Evolutionary conservation across 2,888 invertebrate genomes (phyloP).

Genomic region (Polymixis lichenea): DNA sequence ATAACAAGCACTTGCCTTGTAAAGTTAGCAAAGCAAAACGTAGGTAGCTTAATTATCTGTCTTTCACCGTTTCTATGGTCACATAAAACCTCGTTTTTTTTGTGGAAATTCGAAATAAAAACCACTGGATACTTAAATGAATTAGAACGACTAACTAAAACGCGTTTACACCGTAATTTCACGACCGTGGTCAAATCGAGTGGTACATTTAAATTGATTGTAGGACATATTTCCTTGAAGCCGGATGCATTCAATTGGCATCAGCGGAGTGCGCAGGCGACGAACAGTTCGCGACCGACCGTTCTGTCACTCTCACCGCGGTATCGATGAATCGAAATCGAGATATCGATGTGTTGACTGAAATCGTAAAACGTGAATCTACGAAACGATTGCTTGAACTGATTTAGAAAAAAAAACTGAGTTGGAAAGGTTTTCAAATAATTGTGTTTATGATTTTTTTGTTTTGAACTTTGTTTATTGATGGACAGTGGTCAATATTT

Average conservation of each 20-base stretch:
- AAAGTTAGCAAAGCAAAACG: background rate
- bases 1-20: background rate
- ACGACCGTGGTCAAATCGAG: slow-evolving; percentile 85
- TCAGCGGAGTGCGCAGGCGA: slow-evolving; percentile 80
- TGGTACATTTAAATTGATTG: slow-evolving; percentile 87
- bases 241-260: slow-evolving; percentile 90
- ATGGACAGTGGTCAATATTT: background rate
- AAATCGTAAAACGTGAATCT: background rate
- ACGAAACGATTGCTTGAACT: background rate
- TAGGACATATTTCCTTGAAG: slow-evolving; percentile 89
- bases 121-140: background rate
- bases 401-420: background rate
- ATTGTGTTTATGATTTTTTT: background rate
- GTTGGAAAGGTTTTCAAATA: background rate
- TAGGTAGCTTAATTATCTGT: background rate
- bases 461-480: background rate
- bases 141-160: slow-evolving; percentile 38
- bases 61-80: background rate
- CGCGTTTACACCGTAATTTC: slow-evolving; percentile 61
- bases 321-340: slow-evolving; percentile 52
- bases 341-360: slow-evolving; percentile 28
- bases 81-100: too few species aligned
- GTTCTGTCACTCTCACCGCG: slow-evolving; percentile 73
- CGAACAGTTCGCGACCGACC: slow-evolving; percentile 81
- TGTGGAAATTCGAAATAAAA: background rate